Evolutionary conservation across 1,140 invertebrate species (phyloP).

Genomic region (Paraescarpia echinospica): DNA sequence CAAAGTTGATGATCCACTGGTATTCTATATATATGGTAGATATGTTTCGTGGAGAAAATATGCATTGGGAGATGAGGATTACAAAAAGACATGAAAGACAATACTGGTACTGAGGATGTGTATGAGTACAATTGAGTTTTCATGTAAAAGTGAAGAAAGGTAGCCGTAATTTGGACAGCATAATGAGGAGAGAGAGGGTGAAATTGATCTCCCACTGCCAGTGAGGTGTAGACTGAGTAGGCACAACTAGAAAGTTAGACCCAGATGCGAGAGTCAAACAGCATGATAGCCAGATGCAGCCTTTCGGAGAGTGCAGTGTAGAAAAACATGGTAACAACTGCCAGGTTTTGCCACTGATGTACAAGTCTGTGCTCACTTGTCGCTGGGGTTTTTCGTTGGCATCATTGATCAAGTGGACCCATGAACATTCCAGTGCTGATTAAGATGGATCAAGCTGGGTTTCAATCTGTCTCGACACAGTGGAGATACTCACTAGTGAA

Average conservation of each 20-base stretch:
- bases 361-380: neutral
- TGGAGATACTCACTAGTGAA: neutral
- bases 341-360: neutral
- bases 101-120: neutral
- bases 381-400: neutral
- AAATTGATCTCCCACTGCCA: too few species aligned
- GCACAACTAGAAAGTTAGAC: neutral
- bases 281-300: neutral
- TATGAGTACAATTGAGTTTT: neutral
- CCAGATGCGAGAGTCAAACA: neutral
- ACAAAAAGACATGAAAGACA: neutral
- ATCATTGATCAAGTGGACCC: neutral
- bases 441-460: neutral
- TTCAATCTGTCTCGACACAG: neutral
- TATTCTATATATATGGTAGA: neutral
- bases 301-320: neutral
- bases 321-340: neutral
- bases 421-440: neutral
- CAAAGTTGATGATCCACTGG: neutral
- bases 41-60: neutral
- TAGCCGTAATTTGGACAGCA: neutral
- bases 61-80: neutral
- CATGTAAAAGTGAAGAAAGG: neutral
- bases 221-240: neutral
- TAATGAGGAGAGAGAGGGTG: too few species aligned